A percentile compares a stretch with the other conserved stretches of the same genome.
phyloP scores from a whole-genome alignment of 2,888 invertebrate species.

The Steinernema carpocapsae region DNA sequence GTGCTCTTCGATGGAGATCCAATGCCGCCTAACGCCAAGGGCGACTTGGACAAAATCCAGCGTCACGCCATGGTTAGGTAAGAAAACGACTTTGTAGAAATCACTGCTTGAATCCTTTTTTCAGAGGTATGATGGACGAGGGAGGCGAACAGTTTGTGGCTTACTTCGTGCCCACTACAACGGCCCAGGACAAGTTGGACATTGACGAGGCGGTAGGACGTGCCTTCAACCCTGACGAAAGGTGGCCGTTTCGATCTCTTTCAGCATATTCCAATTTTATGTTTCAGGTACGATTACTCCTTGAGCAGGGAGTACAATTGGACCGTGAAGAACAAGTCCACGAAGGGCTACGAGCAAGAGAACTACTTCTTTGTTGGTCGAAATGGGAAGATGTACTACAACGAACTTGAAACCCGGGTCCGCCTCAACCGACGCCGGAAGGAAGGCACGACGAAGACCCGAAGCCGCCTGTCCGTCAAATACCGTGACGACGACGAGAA shows the following conservation, averaged over 20 bases:
- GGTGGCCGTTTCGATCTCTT: constrained; percentile 7
- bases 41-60: constrained; percentile 44
- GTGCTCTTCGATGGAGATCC: constrained; percentile 99
- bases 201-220: constrained; percentile 78
- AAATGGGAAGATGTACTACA: constrained; percentile 69
- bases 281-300: constrained; percentile 83
- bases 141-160: constrained; percentile 98
- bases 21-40: constrained; percentile 84
- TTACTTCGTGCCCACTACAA: constrained; percentile 93
- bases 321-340: constrained; percentile 86
- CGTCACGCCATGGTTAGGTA: constrained; percentile 43
- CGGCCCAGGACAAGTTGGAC: constrained; percentile 84
- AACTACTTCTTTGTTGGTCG: constrained; percentile 72
- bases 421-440: constrained; percentile 55
- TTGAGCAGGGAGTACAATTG: constrained; percentile 98
- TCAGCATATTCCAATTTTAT: neutral
- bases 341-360: constrained; percentile 71
- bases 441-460: neutral
- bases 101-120: constrained; percentile 51
- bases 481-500: constrained; percentile 13
- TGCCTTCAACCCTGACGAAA: neutral
- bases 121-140: constrained; percentile 96
- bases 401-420: constrained; percentile 72
- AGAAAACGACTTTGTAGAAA: constrained; percentile 41
- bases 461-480: neutral